phyloP scores from a whole-genome alignment of 2,888 invertebrate genomes.

The Polymixis lichenea region DNA sequence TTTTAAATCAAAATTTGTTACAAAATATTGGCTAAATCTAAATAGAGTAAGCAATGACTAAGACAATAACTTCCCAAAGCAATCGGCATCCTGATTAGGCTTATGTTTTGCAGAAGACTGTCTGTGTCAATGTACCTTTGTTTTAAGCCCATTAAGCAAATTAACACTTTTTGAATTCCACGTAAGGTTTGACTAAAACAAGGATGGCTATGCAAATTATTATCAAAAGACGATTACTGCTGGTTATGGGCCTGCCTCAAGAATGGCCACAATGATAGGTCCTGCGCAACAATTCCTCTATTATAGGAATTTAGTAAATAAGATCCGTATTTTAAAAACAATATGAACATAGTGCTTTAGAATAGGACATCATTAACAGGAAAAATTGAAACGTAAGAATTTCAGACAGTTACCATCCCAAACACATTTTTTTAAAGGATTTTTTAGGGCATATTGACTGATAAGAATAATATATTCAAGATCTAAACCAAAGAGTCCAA shows the following conservation, averaged over 20 bases:
- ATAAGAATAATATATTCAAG: not conserved
- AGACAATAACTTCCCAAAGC: not conserved
- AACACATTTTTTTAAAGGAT: too few species aligned
- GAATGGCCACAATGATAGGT: not conserved
- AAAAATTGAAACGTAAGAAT: not conserved
- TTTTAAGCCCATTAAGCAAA: not conserved
- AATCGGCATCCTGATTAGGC: not conserved
- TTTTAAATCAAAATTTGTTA: not conserved
- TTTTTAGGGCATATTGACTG: not conserved
- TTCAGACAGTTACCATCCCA: not conserved
- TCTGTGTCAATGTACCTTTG: not conserved
- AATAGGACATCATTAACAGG: not conserved
- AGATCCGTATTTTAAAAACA: not conserved
- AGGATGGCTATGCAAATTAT: not conserved
- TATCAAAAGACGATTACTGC: not conserved
- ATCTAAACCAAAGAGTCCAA: not conserved
- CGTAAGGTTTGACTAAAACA: not conserved
- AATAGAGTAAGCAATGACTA: not conserved
- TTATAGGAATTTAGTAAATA: not conserved
- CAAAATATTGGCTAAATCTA: not conserved
- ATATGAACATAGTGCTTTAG: not conserved
- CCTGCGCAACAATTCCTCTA: not conserved
- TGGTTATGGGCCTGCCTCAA: not conserved
- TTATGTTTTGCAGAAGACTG: not conserved
- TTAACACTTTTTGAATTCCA: not conserved